Evolutionary conservation across 2,797 vertebrate genomes (phyloP), one percentile per base, ranked within the genome.

Genomic region (Oreonectes daqikongensis): DNA sequence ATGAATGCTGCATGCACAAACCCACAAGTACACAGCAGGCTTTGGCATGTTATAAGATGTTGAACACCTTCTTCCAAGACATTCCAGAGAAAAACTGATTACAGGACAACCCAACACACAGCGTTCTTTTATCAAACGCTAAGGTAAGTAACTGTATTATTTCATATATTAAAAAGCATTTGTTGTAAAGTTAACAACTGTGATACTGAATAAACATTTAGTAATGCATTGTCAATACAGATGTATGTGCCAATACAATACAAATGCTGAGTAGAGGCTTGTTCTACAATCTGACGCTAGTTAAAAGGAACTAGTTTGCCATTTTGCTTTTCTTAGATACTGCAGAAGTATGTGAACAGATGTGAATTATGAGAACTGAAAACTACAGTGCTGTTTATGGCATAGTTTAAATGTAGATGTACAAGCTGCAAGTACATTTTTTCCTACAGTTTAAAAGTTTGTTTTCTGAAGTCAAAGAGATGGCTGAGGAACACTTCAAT

Each of bases 401-500:
- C 7, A 15, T 55, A 44, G 30, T 5, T 9, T 44, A 12, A 26
- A 55, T 1, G 2, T 12, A 24, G 20, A 22, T 53, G 50, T 2
- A 11, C 14, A 55, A 24, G 11, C 42, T 48, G 12, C 12, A 60
- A n/a, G 65, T 65, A 1, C 17, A 55, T 12, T 26, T n/a, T n/a
- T n/a, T n/a, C n/a, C n/a, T n/a, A n/a, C 22, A 20, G 50, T 9
- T 52, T 3, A 3, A 55, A 18, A 18, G 26, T 59, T 60, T 60
- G 66, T 12, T 63, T 5, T 42, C 55, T 18, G 55, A 40, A 24
- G n/a, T 67, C 4, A 1, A 66, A 86, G 78, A 88, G 78, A 93
- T 91, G 91, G 87, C 88, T 70, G 83, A 86, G 18, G 69, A 84
- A 32, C 22, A 83, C 5, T 5, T n/a, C 24, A 14, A 0, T 0